Base-by-base conservation (phyloP, 2,113 vertebrate species). In the Uropsilus gracilis region DNA sequence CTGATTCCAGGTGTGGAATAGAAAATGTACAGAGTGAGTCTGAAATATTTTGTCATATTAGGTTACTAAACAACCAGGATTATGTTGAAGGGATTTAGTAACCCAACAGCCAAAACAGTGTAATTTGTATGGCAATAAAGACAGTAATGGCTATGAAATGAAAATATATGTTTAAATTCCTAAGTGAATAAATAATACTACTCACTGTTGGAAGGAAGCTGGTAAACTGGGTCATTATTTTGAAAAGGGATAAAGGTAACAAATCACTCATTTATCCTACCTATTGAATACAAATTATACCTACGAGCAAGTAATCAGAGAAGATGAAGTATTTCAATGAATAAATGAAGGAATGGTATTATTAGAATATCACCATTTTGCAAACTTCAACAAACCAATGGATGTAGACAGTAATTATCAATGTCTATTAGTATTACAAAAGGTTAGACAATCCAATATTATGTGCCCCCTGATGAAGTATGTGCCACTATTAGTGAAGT, bases 141-240 rank as follows among this genome's bases (percentile, higher is more conserved):
- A 68, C 26, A 91, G 44, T 57, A 50, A 91, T 6, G 83, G 39
- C 6, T 77, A 61, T 75, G 16, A 72, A 90, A 84, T 71, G 4
- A 96, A 90, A 94, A 42, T 63, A 94, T 87, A 75, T 72, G 34
- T 69, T 86, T 86, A 92, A 85, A 71, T 77, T 6, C 16, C 4
- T 77, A 93, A 87, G 2, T 71, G 50, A 89, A 53, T 84, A 90
- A 64, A 57, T n/a, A 77, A 80, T 83, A 82, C 28, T 48, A 34
- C 14, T 80, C 32, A 61, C 48, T 91, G 12, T 2, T 64, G 18
- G 13, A 18, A 80, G 12, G 22, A 90, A 81, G 50, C 53, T 81
- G 57, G 32, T 80, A n/a, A 89, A 88, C 12, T 32, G 87, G 80
- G 64, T 53, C n/a, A 94, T 81, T 89, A 93, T 93, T 96, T 42